Percentiles rank a stretch among this genome's conserved stretches.
These are phyloP conservation scores for Dryobotodes eremita DNA, from an alignment of 2,888 invertebrate species.

Conservation along the genomic window DNA sequence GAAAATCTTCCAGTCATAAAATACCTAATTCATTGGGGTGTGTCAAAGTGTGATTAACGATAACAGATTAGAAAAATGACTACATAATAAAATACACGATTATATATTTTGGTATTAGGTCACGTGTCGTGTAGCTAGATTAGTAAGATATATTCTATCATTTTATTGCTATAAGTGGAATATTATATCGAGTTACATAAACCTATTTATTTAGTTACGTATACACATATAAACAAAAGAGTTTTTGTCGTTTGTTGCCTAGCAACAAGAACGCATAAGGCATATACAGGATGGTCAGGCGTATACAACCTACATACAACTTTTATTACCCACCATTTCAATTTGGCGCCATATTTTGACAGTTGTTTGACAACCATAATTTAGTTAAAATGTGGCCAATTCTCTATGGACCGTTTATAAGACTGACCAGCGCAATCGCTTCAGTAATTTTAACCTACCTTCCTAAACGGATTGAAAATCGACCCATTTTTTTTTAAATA, in stretches of 20 bases:
- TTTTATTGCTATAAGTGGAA: constrained; percentile 1
- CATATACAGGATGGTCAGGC: too few relatives aligned
- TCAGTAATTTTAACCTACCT: too few relatives aligned
- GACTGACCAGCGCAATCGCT: too few relatives aligned
- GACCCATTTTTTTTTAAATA: too few relatives aligned
- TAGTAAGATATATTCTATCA: not conserved
- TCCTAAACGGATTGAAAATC: too few relatives aligned
- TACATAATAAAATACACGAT: not conserved
- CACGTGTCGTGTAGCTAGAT: not conserved
- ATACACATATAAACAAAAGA: not conserved
- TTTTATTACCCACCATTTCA: too few relatives aligned
- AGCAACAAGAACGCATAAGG: not conserved
- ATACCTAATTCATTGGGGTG: not conserved
- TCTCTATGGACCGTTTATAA: too few relatives aligned
- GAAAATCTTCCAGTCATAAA: constrained; percentile 8
- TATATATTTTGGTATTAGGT: not conserved
- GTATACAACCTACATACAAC: too few relatives aligned
- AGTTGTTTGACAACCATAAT: too few relatives aligned
- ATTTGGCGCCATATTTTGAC: too few relatives aligned
- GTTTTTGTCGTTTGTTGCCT: not conserved
- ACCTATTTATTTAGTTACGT: not conserved
- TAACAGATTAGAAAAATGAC: too few relatives aligned
- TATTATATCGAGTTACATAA: not conserved
- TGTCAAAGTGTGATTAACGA: not conserved
- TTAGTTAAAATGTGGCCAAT: too few relatives aligned